Evolutionary conservation across 2,797 vertebrate genomes (phyloP).

Genomic region (Bovichtus diacanthus): DNA sequence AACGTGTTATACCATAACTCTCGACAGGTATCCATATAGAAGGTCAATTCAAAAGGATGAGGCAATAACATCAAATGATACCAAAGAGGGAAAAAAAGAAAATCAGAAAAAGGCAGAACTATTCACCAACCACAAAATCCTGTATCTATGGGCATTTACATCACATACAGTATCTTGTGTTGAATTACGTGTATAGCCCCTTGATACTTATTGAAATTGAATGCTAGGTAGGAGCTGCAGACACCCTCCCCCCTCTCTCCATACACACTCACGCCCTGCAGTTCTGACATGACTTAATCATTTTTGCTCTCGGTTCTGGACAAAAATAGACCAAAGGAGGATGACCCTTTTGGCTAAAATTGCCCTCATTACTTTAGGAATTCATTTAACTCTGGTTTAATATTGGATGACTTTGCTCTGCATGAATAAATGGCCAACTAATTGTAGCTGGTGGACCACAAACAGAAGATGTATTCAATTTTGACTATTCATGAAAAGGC

Average conservation of each 20-base stretch:
- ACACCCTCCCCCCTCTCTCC: constrained; percentile 19
- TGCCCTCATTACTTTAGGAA: constrained; percentile 26
- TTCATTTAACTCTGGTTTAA: constrained; percentile 15
- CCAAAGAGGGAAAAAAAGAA: constrained; percentile 16
- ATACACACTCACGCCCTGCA: constrained; percentile 7
- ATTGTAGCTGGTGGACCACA: not conserved
- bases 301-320: constrained; percentile 9
- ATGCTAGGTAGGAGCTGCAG: constrained; percentile 12
- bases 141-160: constrained; percentile 33
- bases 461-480: constrained; percentile 17
- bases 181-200: constrained; percentile 51
- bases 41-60: constrained; percentile 18
- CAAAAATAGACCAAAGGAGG: constrained; percentile 8
- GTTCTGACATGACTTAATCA: not conserved
- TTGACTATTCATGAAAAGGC: not conserved
- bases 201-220: constrained; percentile 64
- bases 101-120: constrained; percentile 24
- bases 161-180: constrained; percentile 47
- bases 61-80: constrained; percentile 35
- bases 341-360: constrained; percentile 22
- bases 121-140: constrained; percentile 50
- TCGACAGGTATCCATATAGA: not conserved
- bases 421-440: constrained; percentile 12
- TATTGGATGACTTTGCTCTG: constrained; percentile 13
- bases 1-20: not conserved